Percentiles rank a stretch among this genome's conserved stretches.
These are phyloP conservation scores for Momotus momota DNA, from an alignment of 2,797 vertebrate species.

Conservation along the genomic window DNA sequence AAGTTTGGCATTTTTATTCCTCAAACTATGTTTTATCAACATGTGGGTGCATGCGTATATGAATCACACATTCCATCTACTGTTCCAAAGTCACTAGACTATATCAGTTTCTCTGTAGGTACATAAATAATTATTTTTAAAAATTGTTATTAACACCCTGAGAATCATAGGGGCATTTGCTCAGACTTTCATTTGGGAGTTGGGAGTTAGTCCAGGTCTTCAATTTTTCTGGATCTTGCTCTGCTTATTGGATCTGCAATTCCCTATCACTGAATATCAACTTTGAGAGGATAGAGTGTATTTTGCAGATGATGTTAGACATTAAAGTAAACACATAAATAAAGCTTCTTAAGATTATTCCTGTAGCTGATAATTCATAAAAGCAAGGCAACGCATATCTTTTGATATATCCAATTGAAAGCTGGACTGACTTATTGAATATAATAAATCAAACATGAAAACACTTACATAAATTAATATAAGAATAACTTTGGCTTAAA, in stretches of 20 bases:
- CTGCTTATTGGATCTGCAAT: not conserved
- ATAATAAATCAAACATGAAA: not conserved
- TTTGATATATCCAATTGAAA: not conserved
- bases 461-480: not conserved
- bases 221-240: not conserved
- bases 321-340: not conserved
- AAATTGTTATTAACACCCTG: not conserved
- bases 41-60: not conserved
- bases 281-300: not conserved
- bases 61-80: not conserved
- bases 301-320: not conserved
- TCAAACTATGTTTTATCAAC: not conserved
- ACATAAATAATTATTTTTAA: too few species aligned
- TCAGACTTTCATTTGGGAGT: not conserved
- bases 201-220: not conserved
- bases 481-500: not conserved
- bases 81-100: not conserved
- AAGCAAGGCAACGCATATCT: rapidly evolving
- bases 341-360: not conserved
- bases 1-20: not conserved
- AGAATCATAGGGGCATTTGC: not conserved
- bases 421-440: not conserved
- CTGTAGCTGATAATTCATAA: not conserved
- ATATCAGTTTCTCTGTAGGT: not conserved
- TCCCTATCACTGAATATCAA: not conserved